phyloP scores from a whole-genome alignment of 64 coral and sea anemone species.

The Platygyra sinensis region DNA sequence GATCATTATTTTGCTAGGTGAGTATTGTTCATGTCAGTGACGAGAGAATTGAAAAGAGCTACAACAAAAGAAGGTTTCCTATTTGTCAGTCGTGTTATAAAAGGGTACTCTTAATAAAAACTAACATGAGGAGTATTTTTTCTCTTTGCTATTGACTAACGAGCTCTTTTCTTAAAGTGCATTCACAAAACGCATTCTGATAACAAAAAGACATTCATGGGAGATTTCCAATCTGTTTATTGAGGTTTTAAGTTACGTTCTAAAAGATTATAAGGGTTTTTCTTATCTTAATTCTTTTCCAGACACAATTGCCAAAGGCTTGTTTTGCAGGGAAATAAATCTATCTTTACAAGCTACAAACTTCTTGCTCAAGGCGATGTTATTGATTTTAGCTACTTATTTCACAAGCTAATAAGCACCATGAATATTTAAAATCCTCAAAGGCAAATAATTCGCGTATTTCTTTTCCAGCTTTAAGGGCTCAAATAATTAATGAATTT shows the following conservation, averaged over 20 bases:
- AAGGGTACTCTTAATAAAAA: too few species aligned
- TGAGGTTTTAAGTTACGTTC: background rate
- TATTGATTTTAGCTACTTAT: background rate
- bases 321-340: background rate
- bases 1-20: too few species aligned
- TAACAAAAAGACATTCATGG: too few species aligned
- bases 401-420: constrained; percentile 2
- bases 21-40: too few species aligned
- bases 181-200: too few species aligned
- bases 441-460: background rate
- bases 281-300: background rate
- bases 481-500: background rate
- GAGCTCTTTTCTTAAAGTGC: too few species aligned
- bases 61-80: too few species aligned
- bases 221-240: background rate
- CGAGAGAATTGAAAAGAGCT: too few species aligned
- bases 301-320: background rate
- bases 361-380: background rate
- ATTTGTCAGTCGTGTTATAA: too few species aligned
- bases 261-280: background rate
- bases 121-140: too few species aligned
- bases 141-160: too few species aligned
- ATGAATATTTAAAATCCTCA: constrained; percentile 2
- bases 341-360: background rate
- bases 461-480: background rate